These are phyloP conservation scores for Oryctes rhinoceros DNA, from an alignment of 1,140 invertebrate species.

Conservation along the genomic window DNA sequence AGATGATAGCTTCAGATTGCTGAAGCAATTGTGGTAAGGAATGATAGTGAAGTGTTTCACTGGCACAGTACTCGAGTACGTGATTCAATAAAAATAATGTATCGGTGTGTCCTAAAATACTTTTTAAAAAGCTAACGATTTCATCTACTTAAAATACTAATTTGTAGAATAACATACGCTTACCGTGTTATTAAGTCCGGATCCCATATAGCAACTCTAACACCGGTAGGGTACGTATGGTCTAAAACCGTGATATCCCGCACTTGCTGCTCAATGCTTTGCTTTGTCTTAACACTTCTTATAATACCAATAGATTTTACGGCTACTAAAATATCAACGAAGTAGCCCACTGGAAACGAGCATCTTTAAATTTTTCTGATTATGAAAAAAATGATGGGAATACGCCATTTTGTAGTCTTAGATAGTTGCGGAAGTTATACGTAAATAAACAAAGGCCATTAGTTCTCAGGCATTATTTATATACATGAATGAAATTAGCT, in stretches of 20 bases:
- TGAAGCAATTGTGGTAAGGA: no score
- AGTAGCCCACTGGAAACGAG: neutral
- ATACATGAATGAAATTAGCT: no score
- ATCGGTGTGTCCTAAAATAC: neutral
- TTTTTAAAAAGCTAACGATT: neutral
- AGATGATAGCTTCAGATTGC: no score
- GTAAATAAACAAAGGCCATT: neutral
- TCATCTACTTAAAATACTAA: neutral
- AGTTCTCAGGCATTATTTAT: neutral
- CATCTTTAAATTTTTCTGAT: neutral
- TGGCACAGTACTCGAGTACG: no score
- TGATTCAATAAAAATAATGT: neutral
- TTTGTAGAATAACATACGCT: neutral
- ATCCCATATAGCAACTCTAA: slow-evolving; percentile 64
- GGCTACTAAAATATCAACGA: slow-evolving; percentile 37
- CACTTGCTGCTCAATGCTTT: slow-evolving; percentile 61
- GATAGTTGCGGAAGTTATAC: neutral
- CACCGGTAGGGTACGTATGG: slow-evolving; percentile 61
- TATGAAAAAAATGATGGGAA: neutral
- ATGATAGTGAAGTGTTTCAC: no score
- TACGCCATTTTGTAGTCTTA: neutral
- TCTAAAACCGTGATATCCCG: slow-evolving; percentile 64
- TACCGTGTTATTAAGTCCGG: slow-evolving; percentile 63
- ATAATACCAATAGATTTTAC: slow-evolving; percentile 57
- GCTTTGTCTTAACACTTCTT: slow-evolving; percentile 64